A percentile compares a stretch with the other conserved stretches of the same genome.
These are phyloP conservation scores for Dinothrombium tinctorium DNA, from an alignment of 1,140 invertebrate species.

Conservation along the genomic window DNA sequence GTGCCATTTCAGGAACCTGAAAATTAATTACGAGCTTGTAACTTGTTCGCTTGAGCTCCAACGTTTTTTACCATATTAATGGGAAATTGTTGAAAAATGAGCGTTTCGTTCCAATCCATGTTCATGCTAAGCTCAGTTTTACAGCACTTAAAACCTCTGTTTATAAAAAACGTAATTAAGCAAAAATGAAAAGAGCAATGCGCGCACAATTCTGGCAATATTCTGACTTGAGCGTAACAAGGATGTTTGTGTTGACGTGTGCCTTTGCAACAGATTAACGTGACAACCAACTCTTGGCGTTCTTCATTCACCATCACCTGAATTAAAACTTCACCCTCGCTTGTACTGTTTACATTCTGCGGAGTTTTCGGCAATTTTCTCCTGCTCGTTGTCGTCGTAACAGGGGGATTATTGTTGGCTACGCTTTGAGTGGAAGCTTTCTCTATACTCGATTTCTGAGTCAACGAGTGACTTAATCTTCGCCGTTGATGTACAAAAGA, in stretches of 20 bases:
- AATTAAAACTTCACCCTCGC: conserved; percentile 5
- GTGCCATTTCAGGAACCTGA: conserved; percentile 10
- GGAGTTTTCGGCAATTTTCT: conserved; percentile 7
- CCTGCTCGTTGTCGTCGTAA: not conserved
- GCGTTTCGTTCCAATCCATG: conserved; percentile 13
- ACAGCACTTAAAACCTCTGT: conserved; percentile 11
- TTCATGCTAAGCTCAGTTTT: conserved; percentile 10
- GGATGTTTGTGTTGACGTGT: not conserved
- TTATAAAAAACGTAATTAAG: not conserved
- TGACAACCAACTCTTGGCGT: conserved; percentile 4
- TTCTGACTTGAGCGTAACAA: conserved; percentile 7
- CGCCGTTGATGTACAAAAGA: conserved; percentile 7
- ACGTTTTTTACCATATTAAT: conserved; percentile 9
- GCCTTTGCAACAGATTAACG: conserved; percentile 5
- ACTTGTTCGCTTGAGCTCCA: not conserved
- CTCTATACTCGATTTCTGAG: not conserved
- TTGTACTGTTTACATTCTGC: not conserved
- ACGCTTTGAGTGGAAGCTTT: not conserved
- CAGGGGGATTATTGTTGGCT: not conserved
- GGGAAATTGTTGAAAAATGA: conserved; percentile 14
- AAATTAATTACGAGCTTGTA: not conserved
- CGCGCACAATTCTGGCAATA: conserved; percentile 10
- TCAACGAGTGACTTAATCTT: conserved; percentile 6
- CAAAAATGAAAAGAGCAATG: not conserved
- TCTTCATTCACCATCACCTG: conserved; percentile 7